A percentile compares a stretch with the other conserved stretches of the same genome.
Conservation (phyloP, 2,797 vertebrate genomes). For the Pantherophis vulpinus region DNA sequence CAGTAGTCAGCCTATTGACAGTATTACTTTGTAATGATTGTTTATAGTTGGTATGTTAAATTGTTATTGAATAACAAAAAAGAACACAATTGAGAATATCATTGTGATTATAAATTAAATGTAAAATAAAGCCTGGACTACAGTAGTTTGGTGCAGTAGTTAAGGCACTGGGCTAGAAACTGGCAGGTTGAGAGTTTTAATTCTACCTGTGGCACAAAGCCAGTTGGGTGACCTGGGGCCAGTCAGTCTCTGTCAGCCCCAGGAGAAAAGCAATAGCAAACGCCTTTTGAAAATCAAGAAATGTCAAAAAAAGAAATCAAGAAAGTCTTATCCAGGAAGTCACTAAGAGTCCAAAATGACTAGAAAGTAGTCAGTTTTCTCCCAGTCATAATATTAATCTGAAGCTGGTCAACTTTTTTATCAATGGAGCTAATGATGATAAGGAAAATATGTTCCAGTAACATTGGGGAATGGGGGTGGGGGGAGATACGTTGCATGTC, state of each 20-base stretch:
- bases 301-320: not conserved
- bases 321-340: not conserved
- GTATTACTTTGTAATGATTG: not conserved
- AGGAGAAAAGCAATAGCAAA: not conserved
- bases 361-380: not conserved
- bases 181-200: not conserved
- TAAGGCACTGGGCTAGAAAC: not conserved
- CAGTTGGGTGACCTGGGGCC: not conserved
- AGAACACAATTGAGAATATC: not conserved
- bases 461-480: not conserved
- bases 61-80: not conserved
- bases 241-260: not conserved
- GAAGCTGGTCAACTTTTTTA: not conserved
- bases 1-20: not conserved
- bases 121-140: not conserved
- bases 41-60: not conserved
- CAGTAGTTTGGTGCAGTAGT: not conserved
- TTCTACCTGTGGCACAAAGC: not conserved
- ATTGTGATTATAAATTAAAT: not conserved
- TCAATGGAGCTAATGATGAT: not conserved
- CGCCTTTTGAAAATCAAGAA: not conserved
- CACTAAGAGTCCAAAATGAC: not conserved
- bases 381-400: not conserved
- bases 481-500: not conserved
- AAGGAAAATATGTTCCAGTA: not conserved